A percentile compares a stretch with the other conserved stretches of the same genome.
These are phyloP conservation scores for Dynastes hyllus DNA, from an alignment of 2,888 invertebrate genomes.

Conservation along the genomic window DNA sequence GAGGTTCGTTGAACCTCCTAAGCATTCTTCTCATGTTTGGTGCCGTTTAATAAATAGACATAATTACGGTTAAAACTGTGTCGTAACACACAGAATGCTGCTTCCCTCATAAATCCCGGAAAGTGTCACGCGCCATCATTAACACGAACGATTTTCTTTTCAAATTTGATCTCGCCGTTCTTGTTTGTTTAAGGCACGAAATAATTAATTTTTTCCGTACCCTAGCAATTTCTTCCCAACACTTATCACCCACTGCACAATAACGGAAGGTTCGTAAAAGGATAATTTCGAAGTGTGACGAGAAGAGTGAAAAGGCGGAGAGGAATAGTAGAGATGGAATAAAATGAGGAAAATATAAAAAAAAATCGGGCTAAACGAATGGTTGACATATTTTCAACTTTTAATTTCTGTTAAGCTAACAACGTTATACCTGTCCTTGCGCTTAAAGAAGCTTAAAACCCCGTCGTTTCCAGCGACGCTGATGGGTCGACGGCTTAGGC, in stretches of 20 bases:
- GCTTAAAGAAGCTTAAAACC: slow-evolving; percentile 43
- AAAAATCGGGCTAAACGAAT: slow-evolving; percentile 59
- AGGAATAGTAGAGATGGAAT: neutral
- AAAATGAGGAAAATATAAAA: slow-evolving; percentile 2
- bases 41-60: slow-evolving; percentile 33
- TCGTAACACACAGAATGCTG: slow-evolving; percentile 15
- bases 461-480: slow-evolving; percentile 35
- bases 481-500: slow-evolving; percentile 32
- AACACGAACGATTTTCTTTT: slow-evolving; percentile 21
- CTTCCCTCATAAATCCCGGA: slow-evolving; percentile 22
- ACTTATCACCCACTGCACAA: slow-evolving; percentile 24
- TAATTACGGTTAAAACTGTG: slow-evolving; percentile 26
- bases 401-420: slow-evolving; percentile 64
- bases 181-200: neutral
- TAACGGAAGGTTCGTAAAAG: slow-evolving; percentile 1
- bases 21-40: slow-evolving; percentile 33
- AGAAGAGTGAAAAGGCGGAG: no score
- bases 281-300: neutral
- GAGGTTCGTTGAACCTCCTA: slow-evolving; percentile 12
- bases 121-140: slow-evolving; percentile 34
- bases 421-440: slow-evolving; percentile 62
- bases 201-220: slow-evolving; percentile 34
- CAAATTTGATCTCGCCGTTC: slow-evolving; percentile 1
- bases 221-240: slow-evolving; percentile 14
- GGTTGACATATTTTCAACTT: slow-evolving; percentile 61